Evolutionary conservation across 2,797 vertebrate species (phyloP), one percentile per base, ranked within the genome.

Genomic region (Gymnoscopelus microlampas): DNA sequence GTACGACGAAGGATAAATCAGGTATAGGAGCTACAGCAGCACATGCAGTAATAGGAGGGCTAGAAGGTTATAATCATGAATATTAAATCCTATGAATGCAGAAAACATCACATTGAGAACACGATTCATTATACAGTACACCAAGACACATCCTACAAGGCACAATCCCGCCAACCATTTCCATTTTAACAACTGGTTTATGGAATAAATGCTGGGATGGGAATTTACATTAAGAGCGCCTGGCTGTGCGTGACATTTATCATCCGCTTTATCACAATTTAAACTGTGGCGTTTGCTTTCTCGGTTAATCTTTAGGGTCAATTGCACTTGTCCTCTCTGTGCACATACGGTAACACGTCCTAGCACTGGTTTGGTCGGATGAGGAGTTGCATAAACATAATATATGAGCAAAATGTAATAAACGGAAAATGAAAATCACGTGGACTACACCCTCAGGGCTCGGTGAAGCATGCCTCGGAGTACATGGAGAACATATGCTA

Each of bases 251-350:
- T 76, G 76, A 79, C 75, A 85, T 83, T 73, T 83, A 54, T 80
- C 65, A 83, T 83, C 81, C 72, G n/a, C 71, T 88, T 84, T 81
- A 47, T 69, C 63, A 58, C 64, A 71, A 78, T 62, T 83, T 72
- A 61, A 60, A 69, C 63, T 44, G 63, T 3, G 10, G 58, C 39
- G 4, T 68, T 12, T 39, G 48, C 66, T 47, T 76, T 57, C 35
- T 60, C 47, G 4, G 51, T 54, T 78, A 73, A 85, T 86, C 64
- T 79, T 73, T 66, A 55, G 7, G 39, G 77, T 79, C 68, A 44
- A 79, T 51, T 71, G 61, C 68, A 39, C 64, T 47, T 29, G 60
- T 48, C 53, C 60, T 60, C 26, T 80, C 79, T 71, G 60, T 76
- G 70, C 72, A 69, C 78, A 61, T 26, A 44, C 8, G 39, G 39